Conservation (phyloP, 2,113 vertebrate species). For the Calyptomena viridis region DNA sequence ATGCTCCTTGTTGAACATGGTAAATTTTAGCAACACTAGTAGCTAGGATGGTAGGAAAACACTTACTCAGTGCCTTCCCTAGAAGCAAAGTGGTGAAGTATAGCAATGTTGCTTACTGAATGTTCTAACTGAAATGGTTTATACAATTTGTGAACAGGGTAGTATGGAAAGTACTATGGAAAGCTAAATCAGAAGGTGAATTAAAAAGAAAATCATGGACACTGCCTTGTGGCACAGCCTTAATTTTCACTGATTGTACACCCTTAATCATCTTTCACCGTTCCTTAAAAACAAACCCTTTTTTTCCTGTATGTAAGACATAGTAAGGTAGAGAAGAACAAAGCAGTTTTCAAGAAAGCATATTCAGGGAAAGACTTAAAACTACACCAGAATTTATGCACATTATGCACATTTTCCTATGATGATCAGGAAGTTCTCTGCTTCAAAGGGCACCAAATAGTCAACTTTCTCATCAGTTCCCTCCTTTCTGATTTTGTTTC, state of each 20-base stretch:
- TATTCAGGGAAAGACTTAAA: background rate
- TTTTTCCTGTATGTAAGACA: rapidly evolving
- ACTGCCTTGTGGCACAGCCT: background rate
- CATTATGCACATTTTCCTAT: background rate
- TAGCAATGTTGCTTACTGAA: background rate
- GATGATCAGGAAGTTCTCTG: background rate
- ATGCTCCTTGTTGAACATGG: background rate
- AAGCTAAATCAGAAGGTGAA: background rate
- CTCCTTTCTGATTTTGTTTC: background rate
- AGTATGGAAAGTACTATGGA: background rate
- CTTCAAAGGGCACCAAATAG: background rate
- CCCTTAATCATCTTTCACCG: background rate
- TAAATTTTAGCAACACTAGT: background rate
- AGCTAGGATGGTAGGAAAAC: background rate
- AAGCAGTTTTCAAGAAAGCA: background rate
- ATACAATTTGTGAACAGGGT: background rate
- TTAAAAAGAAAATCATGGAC: background rate
- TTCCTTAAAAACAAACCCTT: background rate
- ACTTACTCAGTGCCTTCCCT: background rate
- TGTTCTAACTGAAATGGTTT: background rate
- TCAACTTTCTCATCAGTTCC: background rate
- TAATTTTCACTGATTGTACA: background rate
- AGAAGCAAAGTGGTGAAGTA: background rate
- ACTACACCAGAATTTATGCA: background rate
- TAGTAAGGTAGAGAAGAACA: background rate